Evolutionary conservation across 2,797 vertebrate genomes (phyloP).

Genomic region (Balearica regulorum): DNA sequence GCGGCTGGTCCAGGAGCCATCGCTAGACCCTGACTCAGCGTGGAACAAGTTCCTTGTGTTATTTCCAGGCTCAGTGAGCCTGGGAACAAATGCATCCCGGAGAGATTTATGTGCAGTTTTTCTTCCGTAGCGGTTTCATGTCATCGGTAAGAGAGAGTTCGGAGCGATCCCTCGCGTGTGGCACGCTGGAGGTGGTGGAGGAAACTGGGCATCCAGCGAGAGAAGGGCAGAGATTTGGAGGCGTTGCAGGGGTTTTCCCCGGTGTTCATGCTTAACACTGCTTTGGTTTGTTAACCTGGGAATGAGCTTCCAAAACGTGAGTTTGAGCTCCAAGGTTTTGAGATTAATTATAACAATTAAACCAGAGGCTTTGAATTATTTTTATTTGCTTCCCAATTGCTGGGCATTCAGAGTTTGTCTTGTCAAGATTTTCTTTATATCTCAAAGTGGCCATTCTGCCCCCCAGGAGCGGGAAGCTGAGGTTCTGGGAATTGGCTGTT

Average conservation of each 20-base stretch:
- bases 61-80: background rate
- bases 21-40: constrained; percentile 41
- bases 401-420: background rate
- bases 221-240: background rate
- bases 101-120: background rate
- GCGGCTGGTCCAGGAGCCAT: background rate
- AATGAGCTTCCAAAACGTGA: background rate
- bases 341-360: accelerated
- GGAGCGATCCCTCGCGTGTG: accelerated
- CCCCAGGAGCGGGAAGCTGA: background rate
- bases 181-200: background rate
- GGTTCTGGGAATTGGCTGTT: background rate
- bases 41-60: constrained; percentile 20
- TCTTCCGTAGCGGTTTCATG: accelerated
- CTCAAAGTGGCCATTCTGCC: accelerated
- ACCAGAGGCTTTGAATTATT: background rate
- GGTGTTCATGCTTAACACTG: accelerated
- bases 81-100: background rate
- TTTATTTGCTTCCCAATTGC: accelerated
- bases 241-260: background rate
- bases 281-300: background rate
- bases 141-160: background rate
- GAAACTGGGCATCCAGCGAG: accelerated
- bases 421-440: background rate
- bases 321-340: background rate